Evolutionary conservation across 1,140 invertebrate species (phyloP), one percentile per base, ranked within the genome.

Genomic region (Achroia grisella): DNA sequence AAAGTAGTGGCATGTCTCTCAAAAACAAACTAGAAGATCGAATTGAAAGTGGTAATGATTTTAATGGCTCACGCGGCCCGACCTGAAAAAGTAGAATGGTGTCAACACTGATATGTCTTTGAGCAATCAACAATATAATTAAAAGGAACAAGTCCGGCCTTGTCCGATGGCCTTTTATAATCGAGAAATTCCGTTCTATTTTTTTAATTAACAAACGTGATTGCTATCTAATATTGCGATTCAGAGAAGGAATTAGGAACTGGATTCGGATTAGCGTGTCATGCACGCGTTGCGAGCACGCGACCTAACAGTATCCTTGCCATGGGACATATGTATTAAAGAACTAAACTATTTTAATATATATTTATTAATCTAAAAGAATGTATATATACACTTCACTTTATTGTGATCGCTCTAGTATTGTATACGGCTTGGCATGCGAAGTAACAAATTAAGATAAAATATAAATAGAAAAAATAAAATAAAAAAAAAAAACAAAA

Each of bases 391-490:
- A 76, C 64, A 71, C 48, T 66, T 55, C 56, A 44, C 62, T 56
- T 61, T 50, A 60, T 62, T 60, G 66, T 71, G 66, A 63, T 62
- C 51, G 62, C 69, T 79, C 65, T 79, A 81, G 70, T 83, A 77
- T 83, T 81, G 77, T 81, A 78, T 76, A 74, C 77, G 75, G 73
- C 73, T 79, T 76, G 71, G 69, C 55, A 49, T 66, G 62, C 58
- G 46, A 62, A 68, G 56, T 76, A 71, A 71, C 71, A 78, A 70
- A 75, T 68, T 78, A 77, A 70, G 63, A 63, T 74, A 70, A 71
- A 51, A 62, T 65, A 59, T 69, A 70, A 68, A 66, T 32, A 55
- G 52, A 41, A 55, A 54, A 67, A 68, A 71, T 39, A 49, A 40
- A 59, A 59, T 52, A 47, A 58, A 48, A 64, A 53, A 63, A 72